phyloP scores from a whole-genome alignment of 2,113 vertebrate species.

The Halichoeres trimaculatus region DNA sequence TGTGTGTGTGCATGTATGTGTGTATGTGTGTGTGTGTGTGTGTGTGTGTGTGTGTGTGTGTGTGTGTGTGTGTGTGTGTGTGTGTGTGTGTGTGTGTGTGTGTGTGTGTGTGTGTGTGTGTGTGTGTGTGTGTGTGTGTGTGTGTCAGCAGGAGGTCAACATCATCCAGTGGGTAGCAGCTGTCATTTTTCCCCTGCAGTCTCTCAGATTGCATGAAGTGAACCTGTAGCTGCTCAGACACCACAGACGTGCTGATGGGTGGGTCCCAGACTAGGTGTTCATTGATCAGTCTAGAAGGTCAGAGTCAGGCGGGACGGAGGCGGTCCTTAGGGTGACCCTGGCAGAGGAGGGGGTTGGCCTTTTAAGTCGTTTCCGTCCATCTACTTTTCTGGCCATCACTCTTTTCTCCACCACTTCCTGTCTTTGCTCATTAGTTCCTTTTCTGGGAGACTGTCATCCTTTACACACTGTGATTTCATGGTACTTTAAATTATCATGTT shows the following conservation, averaged over 20 bases:
- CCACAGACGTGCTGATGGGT: slow-evolving; percentile 36
- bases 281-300: slow-evolving; percentile 74
- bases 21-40: too few relatives aligned
- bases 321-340: slow-evolving; percentile 38
- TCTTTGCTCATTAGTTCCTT: neutral
- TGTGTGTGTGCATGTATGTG: slow-evolving; percentile 27
- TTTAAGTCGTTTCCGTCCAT: slow-evolving; percentile 27
- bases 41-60: too few relatives aligned
- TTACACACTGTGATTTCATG: neutral
- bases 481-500: neutral
- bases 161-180: slow-evolving; percentile 65
- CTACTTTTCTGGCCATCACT: slow-evolving; percentile 17
- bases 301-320: slow-evolving; percentile 9
- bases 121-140: slow-evolving; percentile 6
- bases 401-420: slow-evolving; percentile 14
- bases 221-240: slow-evolving; percentile 32
- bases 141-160: slow-evolving; percentile 57
- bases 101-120: too few relatives aligned
- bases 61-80: slow-evolving; percentile 6
- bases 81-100: slow-evolving; percentile 15
- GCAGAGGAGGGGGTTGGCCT: slow-evolving; percentile 1
- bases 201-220: slow-evolving; percentile 57
- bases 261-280: slow-evolving; percentile 49
- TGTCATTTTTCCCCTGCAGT: slow-evolving; percentile 53
- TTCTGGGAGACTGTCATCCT: neutral